These are phyloP conservation scores for Pelobates cultripes DNA, from an alignment of 2,797 vertebrate species.

Conservation along the genomic window DNA sequence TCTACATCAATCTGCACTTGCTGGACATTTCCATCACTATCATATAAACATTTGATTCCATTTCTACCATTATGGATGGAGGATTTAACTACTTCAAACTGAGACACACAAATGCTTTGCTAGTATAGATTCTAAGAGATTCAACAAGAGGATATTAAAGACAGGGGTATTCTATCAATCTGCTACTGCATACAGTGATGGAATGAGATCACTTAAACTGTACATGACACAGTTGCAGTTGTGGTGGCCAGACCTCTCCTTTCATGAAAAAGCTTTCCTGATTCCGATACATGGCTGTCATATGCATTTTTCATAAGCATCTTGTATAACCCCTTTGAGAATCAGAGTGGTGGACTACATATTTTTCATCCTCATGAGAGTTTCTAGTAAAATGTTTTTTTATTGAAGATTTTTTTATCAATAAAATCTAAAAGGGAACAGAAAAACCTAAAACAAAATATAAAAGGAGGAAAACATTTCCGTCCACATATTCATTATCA, in stretches of 20 bases:
- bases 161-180: background rate
- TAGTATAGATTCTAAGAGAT: background rate
- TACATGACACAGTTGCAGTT: background rate
- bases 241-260: background rate
- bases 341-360: no score
- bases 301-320: background rate
- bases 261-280: background rate
- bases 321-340: background rate
- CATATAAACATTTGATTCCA: conserved; percentile 43
- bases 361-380: no score
- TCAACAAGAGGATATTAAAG: background rate
- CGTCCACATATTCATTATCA: no score
- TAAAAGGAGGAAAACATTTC: no score
- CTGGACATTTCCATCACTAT: conserved; percentile 37
- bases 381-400: no score
- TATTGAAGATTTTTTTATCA: no score
- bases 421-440: no score
- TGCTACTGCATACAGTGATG: background rate
- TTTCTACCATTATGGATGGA: conserved; percentile 21
- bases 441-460: no score
- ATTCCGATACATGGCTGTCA: background rate
- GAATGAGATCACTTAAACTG: background rate
- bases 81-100: conserved; percentile 13
- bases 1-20: conserved; percentile 42
- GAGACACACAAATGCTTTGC: background rate